These are phyloP conservation scores for Lamellibrachia columna DNA, from an alignment of 2,888 invertebrate species.

Conservation along the genomic window DNA sequence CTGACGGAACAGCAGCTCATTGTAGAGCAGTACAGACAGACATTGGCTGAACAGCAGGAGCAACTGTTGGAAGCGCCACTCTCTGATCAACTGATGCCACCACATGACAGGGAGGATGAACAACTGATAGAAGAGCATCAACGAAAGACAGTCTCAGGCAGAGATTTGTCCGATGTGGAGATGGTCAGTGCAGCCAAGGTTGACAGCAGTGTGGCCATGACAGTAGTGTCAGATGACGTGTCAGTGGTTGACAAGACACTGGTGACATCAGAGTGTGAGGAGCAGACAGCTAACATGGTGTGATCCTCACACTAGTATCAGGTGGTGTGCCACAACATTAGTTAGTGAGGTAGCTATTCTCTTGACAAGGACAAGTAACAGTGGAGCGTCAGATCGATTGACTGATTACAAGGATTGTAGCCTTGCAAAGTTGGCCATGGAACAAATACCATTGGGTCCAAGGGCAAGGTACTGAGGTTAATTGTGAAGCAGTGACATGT, in stretches of 20 bases:
- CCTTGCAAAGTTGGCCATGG: too few species aligned
- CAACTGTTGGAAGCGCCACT: background rate
- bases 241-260: background rate
- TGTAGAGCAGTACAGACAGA: background rate
- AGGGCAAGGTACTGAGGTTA: too few species aligned
- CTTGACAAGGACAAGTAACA: background rate
- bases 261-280: background rate
- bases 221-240: background rate
- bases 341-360: constrained; percentile 11
- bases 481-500: background rate
- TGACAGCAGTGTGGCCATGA: background rate
- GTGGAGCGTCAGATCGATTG: background rate
- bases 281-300: background rate
- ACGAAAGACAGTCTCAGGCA: background rate
- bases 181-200: background rate
- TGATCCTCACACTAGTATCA: background rate
- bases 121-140: background rate
- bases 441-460: too few species aligned
- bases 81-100: background rate
- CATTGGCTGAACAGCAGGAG: background rate
- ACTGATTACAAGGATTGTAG: too few species aligned
- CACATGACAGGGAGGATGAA: background rate
- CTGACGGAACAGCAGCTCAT: constrained; percentile 6
- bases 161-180: background rate
- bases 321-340: background rate